phyloP scores from a whole-genome alignment of 2,888 invertebrate species.

The Salpingus planirostris region DNA sequence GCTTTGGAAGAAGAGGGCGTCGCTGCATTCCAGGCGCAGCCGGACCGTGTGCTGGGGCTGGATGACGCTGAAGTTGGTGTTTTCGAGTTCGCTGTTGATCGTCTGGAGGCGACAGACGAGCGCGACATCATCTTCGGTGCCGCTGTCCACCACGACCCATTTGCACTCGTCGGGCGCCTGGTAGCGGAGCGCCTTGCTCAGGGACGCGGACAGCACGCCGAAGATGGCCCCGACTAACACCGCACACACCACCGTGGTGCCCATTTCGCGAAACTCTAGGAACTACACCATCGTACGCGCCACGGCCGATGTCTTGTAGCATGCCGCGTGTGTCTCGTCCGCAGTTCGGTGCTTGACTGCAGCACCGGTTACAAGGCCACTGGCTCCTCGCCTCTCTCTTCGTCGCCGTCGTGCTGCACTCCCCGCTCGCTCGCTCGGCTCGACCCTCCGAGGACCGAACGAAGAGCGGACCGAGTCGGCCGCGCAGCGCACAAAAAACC shows the following conservation, averaged over 20 bases:
- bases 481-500: slow-evolving; percentile 36
- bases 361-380: slow-evolving; percentile 44
- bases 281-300: slow-evolving; percentile 31
- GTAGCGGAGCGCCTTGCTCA: slow-evolving; percentile 57
- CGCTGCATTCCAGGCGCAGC: slow-evolving; percentile 69
- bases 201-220: slow-evolving; percentile 51
- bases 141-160: slow-evolving; percentile 63
- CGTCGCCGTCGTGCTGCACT: slow-evolving; percentile 31
- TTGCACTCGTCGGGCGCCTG: slow-evolving; percentile 76
- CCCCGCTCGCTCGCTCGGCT: slow-evolving; percentile 39
- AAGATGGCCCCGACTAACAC: slow-evolving; percentile 52
- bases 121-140: slow-evolving; percentile 57
- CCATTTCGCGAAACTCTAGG: slow-evolving; percentile 31
- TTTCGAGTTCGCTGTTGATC: slow-evolving; percentile 73
- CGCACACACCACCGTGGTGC: slow-evolving; percentile 50
- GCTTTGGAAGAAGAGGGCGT: slow-evolving; percentile 72
- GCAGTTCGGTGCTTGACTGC: slow-evolving; percentile 49
- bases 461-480: slow-evolving; percentile 42
- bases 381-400: slow-evolving; percentile 39
- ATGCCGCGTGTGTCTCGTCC: slow-evolving; percentile 49
- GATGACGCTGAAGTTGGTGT: slow-evolving; percentile 74
- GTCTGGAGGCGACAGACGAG: slow-evolving; percentile 65
- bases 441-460: slow-evolving; percentile 31
- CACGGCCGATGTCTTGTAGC: slow-evolving; percentile 27
- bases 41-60: slow-evolving; percentile 73